A percentile compares a stretch with the other conserved stretches of the same genome.
phyloP scores from a whole-genome alignment of 2,888 invertebrate genomes.

The Troilus luridus region DNA sequence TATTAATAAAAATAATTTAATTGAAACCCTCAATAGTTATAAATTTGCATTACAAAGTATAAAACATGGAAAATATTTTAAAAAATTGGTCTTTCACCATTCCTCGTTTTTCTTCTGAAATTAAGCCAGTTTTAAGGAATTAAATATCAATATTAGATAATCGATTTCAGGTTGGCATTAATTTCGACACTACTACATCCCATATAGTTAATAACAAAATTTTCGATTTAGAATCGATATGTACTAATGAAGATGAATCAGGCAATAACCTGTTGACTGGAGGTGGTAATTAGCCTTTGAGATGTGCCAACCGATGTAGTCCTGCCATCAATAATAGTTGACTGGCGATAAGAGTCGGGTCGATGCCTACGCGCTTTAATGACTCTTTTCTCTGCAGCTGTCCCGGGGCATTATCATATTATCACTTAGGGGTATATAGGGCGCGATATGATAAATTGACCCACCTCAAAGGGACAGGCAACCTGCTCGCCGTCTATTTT shows the following conservation, averaged over 20 bases:
- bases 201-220: not conserved
- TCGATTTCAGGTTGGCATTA: not conserved
- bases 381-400: not conserved
- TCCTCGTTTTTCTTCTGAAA: no score
- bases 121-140: no score
- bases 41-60: no score
- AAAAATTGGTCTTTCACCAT: no score
- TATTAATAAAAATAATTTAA: no score
- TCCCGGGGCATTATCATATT: not conserved
- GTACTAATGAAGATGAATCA: not conserved
- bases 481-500: not conserved
- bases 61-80: no score
- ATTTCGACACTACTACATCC: not conserved
- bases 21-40: no score
- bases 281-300: not conserved
- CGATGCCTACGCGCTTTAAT: not conserved
- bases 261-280: conserved; percentile 7
- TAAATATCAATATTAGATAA: not conserved
- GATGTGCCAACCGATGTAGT: not conserved
- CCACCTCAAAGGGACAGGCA: not conserved
- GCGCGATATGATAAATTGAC: not conserved
- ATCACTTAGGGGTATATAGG: not conserved
- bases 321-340: not conserved
- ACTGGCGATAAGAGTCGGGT: not conserved
- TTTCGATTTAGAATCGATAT: not conserved